Conservation (phyloP, 2,888 invertebrate species). For the Ophion ventricosus region DNA sequence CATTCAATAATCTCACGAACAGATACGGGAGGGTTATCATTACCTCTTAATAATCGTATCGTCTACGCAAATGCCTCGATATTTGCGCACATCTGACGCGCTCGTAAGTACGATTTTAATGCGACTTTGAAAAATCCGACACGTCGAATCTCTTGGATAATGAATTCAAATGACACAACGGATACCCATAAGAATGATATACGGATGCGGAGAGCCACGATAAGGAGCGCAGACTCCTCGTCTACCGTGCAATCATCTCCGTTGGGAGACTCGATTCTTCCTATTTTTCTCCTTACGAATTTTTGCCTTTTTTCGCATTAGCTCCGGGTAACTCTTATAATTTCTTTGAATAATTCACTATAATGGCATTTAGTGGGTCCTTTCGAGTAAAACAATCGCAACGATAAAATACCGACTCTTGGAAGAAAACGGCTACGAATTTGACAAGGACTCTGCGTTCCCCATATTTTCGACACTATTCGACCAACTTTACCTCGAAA, state of each 20-base stretch:
- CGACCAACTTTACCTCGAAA: too few species aligned
- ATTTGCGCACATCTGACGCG: constrained; percentile 17
- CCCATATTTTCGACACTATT: too few species aligned
- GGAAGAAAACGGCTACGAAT: too few species aligned
- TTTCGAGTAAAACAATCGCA: too few species aligned
- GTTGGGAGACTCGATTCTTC: constrained; percentile 9
- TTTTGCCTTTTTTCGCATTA: neutral
- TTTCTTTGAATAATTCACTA: too few species aligned
- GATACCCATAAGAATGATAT: neutral
- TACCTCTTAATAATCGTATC: neutral
- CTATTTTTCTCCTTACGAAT: constrained; percentile 3
- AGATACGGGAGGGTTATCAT: neutral
- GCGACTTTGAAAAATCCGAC: constrained; percentile 35
- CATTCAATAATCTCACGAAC: neutral
- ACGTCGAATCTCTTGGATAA: constrained; percentile 50
- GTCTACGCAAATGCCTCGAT: constrained; percentile 1
- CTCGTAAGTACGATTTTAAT: constrained; percentile 15
- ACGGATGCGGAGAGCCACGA: constrained; percentile 30
- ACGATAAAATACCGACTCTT: too few species aligned
- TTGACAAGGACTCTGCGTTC: too few species aligned
- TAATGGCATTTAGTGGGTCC: too few species aligned
- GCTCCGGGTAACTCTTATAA: neutral
- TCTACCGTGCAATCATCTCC: constrained; percentile 4
- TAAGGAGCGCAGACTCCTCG: constrained; percentile 4
- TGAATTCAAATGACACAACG: constrained; percentile 53